These are phyloP conservation scores for Gopherus evgoodei DNA, from an alignment of 2,113 vertebrate genomes.

Conservation along the genomic window DNA sequence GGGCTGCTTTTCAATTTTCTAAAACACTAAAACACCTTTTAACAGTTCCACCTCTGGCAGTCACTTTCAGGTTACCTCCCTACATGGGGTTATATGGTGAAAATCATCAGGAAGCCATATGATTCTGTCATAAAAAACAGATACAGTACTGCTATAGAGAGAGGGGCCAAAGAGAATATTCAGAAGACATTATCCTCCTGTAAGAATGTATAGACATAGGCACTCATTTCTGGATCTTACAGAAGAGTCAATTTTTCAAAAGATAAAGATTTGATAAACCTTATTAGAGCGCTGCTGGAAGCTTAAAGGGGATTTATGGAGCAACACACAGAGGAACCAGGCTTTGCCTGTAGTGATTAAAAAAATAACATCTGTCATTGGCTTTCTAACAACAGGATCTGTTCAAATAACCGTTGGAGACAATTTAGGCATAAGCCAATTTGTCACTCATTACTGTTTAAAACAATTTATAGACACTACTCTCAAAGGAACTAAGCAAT, in stretches of 20 bases:
- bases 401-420: neutral
- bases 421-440: neutral
- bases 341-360: neutral
- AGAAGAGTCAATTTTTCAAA: neutral
- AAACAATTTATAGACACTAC: neutral
- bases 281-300: neutral
- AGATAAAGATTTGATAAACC: neutral
- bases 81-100: neutral
- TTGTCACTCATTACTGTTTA: neutral
- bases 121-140: rapidly evolving
- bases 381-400: neutral
- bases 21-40: neutral
- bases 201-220: neutral
- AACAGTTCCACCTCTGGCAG: neutral
- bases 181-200: neutral
- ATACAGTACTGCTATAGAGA: neutral
- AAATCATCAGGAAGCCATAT: neutral
- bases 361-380: slow-evolving; percentile 4
- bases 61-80: neutral
- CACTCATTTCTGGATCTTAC: neutral
- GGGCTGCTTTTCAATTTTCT: neutral
- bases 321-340: neutral
- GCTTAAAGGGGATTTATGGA: neutral
- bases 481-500: neutral
- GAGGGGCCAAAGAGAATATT: neutral